These are phyloP conservation scores for Bucco capensis DNA, from an alignment of 2,113 vertebrate species.

Conservation along the genomic window DNA sequence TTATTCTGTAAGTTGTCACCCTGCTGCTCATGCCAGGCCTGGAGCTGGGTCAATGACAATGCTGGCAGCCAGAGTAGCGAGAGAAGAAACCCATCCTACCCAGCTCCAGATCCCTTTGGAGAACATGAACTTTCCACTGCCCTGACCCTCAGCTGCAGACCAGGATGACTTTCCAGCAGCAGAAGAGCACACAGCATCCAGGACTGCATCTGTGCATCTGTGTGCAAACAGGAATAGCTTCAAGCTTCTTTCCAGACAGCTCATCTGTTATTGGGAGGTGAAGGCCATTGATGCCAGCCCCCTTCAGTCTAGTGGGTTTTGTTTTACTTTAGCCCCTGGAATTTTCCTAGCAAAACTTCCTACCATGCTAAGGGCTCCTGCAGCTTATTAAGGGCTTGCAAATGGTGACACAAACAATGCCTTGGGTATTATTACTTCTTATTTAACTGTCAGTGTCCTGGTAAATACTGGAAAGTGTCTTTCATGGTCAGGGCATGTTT, in stretches of 20 bases:
- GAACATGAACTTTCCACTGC: neutral
- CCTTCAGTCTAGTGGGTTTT: neutral
- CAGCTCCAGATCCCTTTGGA: neutral
- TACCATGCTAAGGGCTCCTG: neutral
- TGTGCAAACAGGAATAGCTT: neutral
- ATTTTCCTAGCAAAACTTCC: neutral
- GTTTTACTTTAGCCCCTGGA: neutral
- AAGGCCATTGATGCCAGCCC: neutral
- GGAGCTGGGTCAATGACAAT: neutral
- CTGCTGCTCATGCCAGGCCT: neutral
- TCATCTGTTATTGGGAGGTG: neutral
- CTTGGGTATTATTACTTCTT: neutral
- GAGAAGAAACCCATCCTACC: neutral
- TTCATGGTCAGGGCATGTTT: neutral
- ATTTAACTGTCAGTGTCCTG: neutral
- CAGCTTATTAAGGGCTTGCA: neutral
- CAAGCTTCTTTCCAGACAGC: neutral
- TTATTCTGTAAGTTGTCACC: neutral
- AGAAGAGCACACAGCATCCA: neutral
- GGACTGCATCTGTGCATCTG: neutral
- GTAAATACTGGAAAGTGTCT: neutral
- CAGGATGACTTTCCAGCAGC: neutral
- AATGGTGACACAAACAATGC: neutral
- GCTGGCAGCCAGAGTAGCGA: accelerated
- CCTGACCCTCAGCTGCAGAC: no score